Evolutionary conservation across 2,113 vertebrate species (phyloP).

Genomic region (Meleagris gallopavo): DNA sequence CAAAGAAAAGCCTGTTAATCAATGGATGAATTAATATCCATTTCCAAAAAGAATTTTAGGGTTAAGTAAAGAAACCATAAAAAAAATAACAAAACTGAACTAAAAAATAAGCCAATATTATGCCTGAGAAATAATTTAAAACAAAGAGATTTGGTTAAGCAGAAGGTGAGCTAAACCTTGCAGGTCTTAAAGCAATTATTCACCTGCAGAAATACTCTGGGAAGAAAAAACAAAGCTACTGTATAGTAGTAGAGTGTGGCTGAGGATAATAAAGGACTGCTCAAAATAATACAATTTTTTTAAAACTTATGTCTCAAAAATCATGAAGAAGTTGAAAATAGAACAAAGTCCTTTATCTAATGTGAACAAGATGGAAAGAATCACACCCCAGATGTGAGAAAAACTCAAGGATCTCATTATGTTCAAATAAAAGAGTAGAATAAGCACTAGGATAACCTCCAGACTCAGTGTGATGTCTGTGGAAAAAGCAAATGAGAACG

Average conservation of each 20-base stretch:
- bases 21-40: neutral
- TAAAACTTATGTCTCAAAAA: neutral
- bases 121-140: neutral
- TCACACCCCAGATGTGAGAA: neutral
- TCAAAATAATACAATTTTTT: neutral
- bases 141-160: neutral
- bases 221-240: neutral
- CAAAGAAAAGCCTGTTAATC: neutral
- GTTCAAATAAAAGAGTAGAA: neutral
- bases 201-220: neutral
- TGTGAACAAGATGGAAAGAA: neutral
- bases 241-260: neutral
- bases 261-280: neutral
- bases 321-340: neutral
- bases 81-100: neutral
- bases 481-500: constrained; percentile 27
- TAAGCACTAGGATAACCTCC: neutral
- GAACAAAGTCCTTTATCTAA: neutral
- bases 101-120: neutral
- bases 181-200: neutral
- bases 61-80: neutral
- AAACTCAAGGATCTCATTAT: neutral
- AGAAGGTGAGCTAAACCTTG: neutral
- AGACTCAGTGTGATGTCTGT: neutral
- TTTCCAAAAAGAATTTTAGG: neutral